Conservation (phyloP, 2,113 vertebrate species). For the Siphamia tubifer region DNA sequence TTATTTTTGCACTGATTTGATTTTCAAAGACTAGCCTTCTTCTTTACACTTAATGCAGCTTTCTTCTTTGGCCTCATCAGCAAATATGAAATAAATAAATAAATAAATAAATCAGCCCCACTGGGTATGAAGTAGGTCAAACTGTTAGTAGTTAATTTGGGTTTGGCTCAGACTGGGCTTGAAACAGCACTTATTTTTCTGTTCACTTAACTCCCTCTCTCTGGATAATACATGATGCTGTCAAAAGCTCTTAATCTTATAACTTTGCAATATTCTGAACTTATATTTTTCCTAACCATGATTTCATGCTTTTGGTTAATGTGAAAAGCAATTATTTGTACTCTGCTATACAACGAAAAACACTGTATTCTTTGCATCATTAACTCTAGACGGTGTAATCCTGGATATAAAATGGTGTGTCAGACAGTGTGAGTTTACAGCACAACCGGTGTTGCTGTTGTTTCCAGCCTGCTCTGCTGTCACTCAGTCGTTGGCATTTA, state of each 20-base stretch:
- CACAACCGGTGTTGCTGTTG: slow-evolving; percentile 36
- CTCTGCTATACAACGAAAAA: slow-evolving; percentile 6
- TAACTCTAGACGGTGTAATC: slow-evolving; percentile 39
- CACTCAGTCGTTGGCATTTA: slow-evolving; percentile 54
- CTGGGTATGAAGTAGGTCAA: slow-evolving; percentile 73
- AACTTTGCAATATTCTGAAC: slow-evolving; percentile 35
- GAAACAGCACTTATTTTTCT: slow-evolving; percentile 62
- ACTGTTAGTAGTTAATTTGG: slow-evolving; percentile 65
- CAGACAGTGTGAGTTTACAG: slow-evolving; percentile 14
- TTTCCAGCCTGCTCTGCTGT: slow-evolving; percentile 36
- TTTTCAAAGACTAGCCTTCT: slow-evolving; percentile 61
- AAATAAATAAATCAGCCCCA: slow-evolving; percentile 46
- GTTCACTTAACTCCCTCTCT: slow-evolving; percentile 48
- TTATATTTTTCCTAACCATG: slow-evolving; percentile 12
- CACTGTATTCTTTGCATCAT: slow-evolving; percentile 10
- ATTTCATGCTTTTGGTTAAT: slow-evolving; percentile 43
- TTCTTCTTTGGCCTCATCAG: slow-evolving; percentile 74
- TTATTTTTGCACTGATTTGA: slow-evolving; percentile 54
- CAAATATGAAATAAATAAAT: slow-evolving; percentile 67
- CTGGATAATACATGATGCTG: slow-evolving; percentile 50
- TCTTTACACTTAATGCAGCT: slow-evolving; percentile 47
- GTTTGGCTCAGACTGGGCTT: slow-evolving; percentile 33
- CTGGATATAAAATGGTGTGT: slow-evolving; percentile 32
- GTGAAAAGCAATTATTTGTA: slow-evolving; percentile 45
- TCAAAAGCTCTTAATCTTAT: slow-evolving; percentile 50